Percentiles rank a stretch among this genome's conserved stretches.
Conservation (phyloP, 2,888 invertebrate genomes). For the Agriopis marginaria region DNA sequence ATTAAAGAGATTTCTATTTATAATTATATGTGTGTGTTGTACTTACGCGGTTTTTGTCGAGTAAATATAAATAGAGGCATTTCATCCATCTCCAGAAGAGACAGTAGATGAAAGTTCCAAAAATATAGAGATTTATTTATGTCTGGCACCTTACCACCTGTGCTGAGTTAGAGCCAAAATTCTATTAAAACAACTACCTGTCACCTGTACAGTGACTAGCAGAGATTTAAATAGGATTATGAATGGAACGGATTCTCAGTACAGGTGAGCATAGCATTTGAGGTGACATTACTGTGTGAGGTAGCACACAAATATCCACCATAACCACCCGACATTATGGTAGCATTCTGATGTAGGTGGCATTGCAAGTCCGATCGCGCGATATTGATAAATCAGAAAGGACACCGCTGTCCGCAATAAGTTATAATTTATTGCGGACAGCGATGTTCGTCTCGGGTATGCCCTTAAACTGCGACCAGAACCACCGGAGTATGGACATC, state of each 20-base stretch:
- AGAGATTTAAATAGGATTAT: slow-evolving; percentile 39
- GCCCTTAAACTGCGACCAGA: no score
- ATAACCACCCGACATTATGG: neutral
- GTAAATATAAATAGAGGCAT: neutral
- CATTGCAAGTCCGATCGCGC: neutral
- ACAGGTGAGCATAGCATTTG: neutral
- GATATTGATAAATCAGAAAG: neutral
- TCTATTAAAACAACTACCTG: slow-evolving; percentile 28
- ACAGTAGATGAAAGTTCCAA: slow-evolving; percentile 3
- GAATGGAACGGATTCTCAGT: slow-evolving; percentile 34
- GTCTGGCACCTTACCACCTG: slow-evolving; percentile 22
- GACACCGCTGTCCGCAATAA: no score
- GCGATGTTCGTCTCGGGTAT: no score
- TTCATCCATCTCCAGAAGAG: slow-evolving; percentile 4
- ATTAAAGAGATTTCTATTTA: neutral
- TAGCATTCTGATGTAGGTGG: neutral
- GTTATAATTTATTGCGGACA: no score
- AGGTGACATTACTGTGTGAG: neutral
- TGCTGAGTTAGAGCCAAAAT: slow-evolving; percentile 29
- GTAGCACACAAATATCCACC: neutral
- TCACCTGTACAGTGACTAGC: slow-evolving; percentile 26
- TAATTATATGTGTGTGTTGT: no score
- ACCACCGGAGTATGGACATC: no score
- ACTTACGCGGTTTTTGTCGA: neutral
- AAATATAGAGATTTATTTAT: slow-evolving; percentile 22